These are phyloP conservation scores for Microtus pennsylvanicus DNA, from an alignment of 2,113 vertebrate species.

Conservation along the genomic window DNA sequence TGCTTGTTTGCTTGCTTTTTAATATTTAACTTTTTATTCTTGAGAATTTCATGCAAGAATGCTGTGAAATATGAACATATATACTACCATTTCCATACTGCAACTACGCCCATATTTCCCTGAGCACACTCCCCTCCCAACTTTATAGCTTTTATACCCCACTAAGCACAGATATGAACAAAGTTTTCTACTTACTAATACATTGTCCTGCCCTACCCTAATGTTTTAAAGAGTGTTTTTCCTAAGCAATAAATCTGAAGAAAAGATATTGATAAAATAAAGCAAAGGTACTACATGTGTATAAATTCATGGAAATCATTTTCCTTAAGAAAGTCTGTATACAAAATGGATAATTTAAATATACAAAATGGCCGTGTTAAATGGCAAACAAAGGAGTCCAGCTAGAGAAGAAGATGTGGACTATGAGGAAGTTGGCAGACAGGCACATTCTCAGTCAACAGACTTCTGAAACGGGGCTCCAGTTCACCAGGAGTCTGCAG, in stretches of 20 bases:
- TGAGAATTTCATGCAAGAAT: not conserved
- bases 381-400: not conserved
- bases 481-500: not conserved
- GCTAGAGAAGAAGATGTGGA: not conserved
- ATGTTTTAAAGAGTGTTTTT: not conserved
- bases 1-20: not conserved
- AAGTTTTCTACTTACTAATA: not conserved
- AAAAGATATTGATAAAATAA: conserved; percentile 11
- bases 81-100: not conserved
- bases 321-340: not conserved
- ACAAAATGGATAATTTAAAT: not conserved
- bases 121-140: not conserved
- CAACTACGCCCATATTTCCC: not conserved
- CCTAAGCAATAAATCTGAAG: not conserved
- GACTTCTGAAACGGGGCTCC: not conserved
- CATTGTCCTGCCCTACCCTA: not conserved
- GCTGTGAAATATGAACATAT: not conserved
- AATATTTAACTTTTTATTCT: not conserved
- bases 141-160: not conserved
- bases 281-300: not conserved
- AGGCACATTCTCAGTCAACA: not conserved
- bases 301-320: not conserved
- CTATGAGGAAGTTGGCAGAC: not conserved
- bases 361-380: not conserved
- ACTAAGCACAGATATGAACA: not conserved